Percentiles rank a stretch among this genome's conserved stretches.
Conservation (phyloP, 2,113 vertebrate species). For the Leuciscus idus region DNA sequence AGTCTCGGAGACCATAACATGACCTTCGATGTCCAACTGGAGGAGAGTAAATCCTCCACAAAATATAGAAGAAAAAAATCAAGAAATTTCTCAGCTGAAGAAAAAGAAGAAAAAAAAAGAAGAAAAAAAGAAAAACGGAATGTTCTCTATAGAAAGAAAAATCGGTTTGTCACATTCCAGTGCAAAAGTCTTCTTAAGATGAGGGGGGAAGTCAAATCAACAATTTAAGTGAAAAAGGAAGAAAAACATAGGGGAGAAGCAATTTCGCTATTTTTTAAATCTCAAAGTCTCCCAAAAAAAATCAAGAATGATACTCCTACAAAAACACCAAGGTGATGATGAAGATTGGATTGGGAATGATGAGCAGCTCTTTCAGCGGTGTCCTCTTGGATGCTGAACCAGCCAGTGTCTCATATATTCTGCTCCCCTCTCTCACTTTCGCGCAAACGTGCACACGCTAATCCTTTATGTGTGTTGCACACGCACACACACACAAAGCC, state of each 20-base stretch:
- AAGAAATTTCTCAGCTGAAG: not conserved
- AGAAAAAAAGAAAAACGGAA: not conserved
- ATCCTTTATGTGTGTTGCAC: constrained; percentile 29
- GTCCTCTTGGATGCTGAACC: constrained; percentile 30
- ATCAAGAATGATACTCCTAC: not conserved
- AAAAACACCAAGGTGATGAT: not conserved
- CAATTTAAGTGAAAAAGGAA: not conserved
- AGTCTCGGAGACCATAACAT: constrained; percentile 94
- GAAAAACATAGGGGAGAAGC: not conserved
- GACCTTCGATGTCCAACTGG: constrained; percentile 67
- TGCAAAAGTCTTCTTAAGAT: not conserved
- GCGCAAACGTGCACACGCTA: constrained; percentile 18
- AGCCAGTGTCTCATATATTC: constrained; percentile 10
- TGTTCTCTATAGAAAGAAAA: not conserved
- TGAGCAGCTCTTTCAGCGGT: constrained; percentile 26
- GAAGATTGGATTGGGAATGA: not conserved
- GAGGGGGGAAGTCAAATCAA: not conserved
- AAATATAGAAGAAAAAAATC: constrained; percentile 28
- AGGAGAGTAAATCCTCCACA: constrained; percentile 30
- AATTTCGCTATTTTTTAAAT: not conserved
- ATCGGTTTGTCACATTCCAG: constrained; percentile 2
- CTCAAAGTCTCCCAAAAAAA: not conserved
- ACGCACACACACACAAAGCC: constrained; percentile 54
- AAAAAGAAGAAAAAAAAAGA: not conserved
- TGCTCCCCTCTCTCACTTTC: constrained; percentile 20